Conservation (phyloP, 2,113 vertebrate genomes). For the Syrmaticus mikado region DNA sequence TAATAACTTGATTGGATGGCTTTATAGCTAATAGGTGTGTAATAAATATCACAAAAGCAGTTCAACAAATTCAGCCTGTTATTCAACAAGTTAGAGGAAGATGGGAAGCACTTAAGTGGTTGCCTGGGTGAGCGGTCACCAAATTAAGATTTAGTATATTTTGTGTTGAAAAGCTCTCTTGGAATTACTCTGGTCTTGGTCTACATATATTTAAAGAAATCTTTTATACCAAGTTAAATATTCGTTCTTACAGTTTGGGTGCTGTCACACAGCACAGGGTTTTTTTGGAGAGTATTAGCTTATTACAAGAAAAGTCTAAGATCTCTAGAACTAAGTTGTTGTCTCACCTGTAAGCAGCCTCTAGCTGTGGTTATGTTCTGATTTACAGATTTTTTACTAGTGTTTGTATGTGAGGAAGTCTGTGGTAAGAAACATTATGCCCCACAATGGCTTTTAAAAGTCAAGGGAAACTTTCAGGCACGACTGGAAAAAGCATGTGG, state of each 20-base stretch:
- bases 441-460: neutral
- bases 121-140: neutral
- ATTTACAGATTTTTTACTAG: neutral
- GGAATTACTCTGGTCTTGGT: neutral
- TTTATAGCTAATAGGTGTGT: neutral
- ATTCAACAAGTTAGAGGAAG: neutral
- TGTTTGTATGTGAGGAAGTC: neutral
- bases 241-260: neutral
- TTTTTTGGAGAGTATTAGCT: neutral
- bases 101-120: neutral
- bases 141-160: neutral
- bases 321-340: neutral
- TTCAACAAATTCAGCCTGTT: neutral
- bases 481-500: neutral
- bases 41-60: neutral
- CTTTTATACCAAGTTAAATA: neutral
- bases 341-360: neutral
- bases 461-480: neutral
- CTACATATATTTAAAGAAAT: neutral
- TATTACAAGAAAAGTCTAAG: neutral
- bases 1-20: neutral
- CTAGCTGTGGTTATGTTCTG: constrained; percentile 3
- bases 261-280: neutral
- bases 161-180: neutral
- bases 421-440: constrained; percentile 2